Evolutionary conservation across 2,797 vertebrate species (phyloP).

Genomic region (Phoxinus dragarum): DNA sequence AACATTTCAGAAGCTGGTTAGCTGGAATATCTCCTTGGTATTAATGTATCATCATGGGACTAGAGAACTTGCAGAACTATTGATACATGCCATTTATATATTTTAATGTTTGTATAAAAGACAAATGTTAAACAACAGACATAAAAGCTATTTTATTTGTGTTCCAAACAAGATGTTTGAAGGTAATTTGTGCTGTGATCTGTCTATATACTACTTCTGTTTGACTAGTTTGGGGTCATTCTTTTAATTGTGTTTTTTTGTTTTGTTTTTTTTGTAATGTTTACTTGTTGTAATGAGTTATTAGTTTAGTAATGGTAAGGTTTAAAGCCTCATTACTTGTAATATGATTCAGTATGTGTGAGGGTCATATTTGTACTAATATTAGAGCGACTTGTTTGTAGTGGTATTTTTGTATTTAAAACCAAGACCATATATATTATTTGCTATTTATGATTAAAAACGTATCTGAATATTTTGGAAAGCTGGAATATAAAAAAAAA

Average conservation of each 20-base stretch:
- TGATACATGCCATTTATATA: constrained; percentile 75
- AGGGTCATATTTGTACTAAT: constrained; percentile 75
- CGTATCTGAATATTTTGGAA: constrained; percentile 50
- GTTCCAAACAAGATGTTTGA: constrained; percentile 83
- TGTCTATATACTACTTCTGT: constrained; percentile 78
- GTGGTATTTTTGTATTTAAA: constrained; percentile 80
- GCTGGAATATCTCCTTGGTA: constrained; percentile 63
- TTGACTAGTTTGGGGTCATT: constrained; percentile 77
- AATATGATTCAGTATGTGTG: constrained; percentile 72
- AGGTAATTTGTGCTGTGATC: constrained; percentile 85
- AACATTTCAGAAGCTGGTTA: constrained; percentile 68
- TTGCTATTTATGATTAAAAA: constrained; percentile 68
- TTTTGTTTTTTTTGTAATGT: constrained; percentile 67
- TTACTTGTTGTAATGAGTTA: constrained; percentile 72
- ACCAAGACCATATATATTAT: constrained; percentile 63
- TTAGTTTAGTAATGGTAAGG: constrained; percentile 76
- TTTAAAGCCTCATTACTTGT: constrained; percentile 76
- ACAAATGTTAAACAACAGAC: constrained; percentile 75
- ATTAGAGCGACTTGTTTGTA: constrained; percentile 75
- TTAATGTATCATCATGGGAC: constrained; percentile 47
- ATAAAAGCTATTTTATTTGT: constrained; percentile 85
- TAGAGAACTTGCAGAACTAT: constrained; percentile 70
- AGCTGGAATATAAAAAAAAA: constrained; percentile 42
- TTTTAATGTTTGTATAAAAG: constrained; percentile 75
- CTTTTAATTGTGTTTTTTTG: constrained; percentile 74